Evolutionary conservation across 2,797 vertebrate genomes (phyloP), one percentile per base, ranked within the genome.

Genomic region (Hypotaenidia philippensis): DNA sequence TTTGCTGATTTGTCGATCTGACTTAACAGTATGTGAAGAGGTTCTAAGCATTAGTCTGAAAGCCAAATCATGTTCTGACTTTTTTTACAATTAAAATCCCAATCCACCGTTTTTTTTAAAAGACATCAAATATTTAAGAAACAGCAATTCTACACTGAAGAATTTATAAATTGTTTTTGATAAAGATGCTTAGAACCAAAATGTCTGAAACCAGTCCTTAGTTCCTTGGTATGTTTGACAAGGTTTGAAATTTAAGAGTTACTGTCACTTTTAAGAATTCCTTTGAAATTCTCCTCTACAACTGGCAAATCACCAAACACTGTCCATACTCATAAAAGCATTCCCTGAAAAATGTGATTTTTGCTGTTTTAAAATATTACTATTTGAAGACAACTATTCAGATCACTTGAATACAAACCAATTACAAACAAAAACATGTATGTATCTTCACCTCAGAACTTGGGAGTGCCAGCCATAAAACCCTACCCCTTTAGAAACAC

Each of bases 401-500:
- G 80, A 11, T 22, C 6, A 70, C 36, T 76, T 32, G 59, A 79
- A 63, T 49, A 41, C 5, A 75, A 80, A 55, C 13, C 44, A 31
- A 52, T n/a, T 29, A 80, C n/a, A 80, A 53, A 13, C 32, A 10
- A 82, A 83, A 69, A 53, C 21, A 57, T 2, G 32, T 4, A 27
- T 4, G 6, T 49, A 38, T 59, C 89, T 93, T 69, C 47, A 59
- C 19, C 25, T 32, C 34, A 80, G 44, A 90, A 77, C 18, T 17
- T 29, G 5, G 9, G 38, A 89, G 7, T 25, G 4, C 10, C 59
- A 78, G 14, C 22, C 87, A 40, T 3, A 71, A 57, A 59, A 20
- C 3, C 0, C 6, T 18, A 4, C 0, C 45, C 11, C 45, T 4
- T 5, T 23, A 47, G 12, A 84, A 69, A 31, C 26, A 40, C 7